Conservation (phyloP, 2,797 vertebrate species). For the Crocidura indochinensis region DNA sequence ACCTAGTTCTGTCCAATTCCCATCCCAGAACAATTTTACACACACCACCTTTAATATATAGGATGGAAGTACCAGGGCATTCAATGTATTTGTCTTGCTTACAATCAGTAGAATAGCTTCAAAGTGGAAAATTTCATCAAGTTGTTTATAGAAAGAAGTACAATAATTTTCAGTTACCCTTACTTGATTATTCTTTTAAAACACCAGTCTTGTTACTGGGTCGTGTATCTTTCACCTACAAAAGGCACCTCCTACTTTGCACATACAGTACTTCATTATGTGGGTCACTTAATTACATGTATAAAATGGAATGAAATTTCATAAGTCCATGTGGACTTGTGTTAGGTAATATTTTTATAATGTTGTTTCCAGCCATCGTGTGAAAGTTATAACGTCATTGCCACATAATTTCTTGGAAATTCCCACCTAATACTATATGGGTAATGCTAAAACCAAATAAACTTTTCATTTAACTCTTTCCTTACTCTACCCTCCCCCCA, state of each 20-base stretch:
- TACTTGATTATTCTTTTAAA: constrained; percentile 60
- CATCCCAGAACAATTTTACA: constrained; percentile 23
- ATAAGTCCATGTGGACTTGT: constrained; percentile 42
- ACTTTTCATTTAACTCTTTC: background rate
- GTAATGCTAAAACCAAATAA: constrained; percentile 68
- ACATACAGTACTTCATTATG: constrained; percentile 72
- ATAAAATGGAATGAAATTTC: constrained; percentile 70
- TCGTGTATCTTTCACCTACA: constrained; percentile 67
- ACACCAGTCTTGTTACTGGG: constrained; percentile 39
- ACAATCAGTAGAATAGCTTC: constrained; percentile 61
- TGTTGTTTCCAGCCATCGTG: constrained; percentile 64
- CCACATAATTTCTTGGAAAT: constrained; percentile 78
- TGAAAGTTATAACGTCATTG: background rate
- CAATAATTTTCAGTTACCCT: constrained; percentile 32
- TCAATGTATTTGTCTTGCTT: constrained; percentile 61
- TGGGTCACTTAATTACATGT: constrained; percentile 73
- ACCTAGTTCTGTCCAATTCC: constrained; percentile 10
- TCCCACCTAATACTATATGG: constrained; percentile 65
- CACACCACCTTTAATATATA: background rate
- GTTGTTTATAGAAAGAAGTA: constrained; percentile 56
- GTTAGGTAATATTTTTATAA: constrained; percentile 71
- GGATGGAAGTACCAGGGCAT: background rate
- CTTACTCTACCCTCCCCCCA: background rate
- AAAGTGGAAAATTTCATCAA: constrained; percentile 37
- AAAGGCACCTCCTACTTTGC: constrained; percentile 54